A percentile compares a stretch with the other conserved stretches of the same genome.
These are phyloP conservation scores for Hirtodrosophila trivittata DNA, from an alignment of 2,888 invertebrate genomes.

Conservation along the genomic window DNA sequence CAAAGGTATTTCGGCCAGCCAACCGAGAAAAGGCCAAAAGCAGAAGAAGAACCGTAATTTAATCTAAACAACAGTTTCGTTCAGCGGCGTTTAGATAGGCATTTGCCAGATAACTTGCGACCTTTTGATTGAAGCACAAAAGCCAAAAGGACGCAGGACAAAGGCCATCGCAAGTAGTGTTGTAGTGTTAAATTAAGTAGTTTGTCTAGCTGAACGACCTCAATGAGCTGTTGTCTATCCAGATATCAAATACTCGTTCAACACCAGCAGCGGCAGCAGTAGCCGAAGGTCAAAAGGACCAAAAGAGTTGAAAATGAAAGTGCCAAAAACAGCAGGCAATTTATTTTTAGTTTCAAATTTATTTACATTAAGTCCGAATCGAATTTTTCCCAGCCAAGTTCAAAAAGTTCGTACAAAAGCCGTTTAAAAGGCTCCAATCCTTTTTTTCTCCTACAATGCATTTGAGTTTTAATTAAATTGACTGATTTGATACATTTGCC, in stretches of 20 bases:
- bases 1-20: conserved; percentile 34
- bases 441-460: conserved; percentile 1
- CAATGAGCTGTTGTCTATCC: conserved; percentile 27
- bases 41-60: conserved; percentile 61
- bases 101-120: conserved; percentile 69
- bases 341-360: conserved; percentile 14
- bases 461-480: conserved; percentile 63
- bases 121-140: conserved; percentile 58
- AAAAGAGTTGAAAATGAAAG: conserved; percentile 20
- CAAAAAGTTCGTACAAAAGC: background rate
- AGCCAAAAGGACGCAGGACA: conserved; percentile 9
- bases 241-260: conserved; percentile 1
- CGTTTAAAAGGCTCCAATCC: conserved; percentile 6
- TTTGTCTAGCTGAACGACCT: conserved; percentile 52
- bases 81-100: conserved; percentile 61
- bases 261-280: background rate
- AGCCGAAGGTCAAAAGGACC: conserved; percentile 6
- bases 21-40: conserved; percentile 51
- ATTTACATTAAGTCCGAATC: conserved; percentile 7
- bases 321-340: conserved; percentile 37
- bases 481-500: conserved; percentile 51
- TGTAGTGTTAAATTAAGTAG: conserved; percentile 47
- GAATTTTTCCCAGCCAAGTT: conserved; percentile 3
- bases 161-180: conserved; percentile 25
- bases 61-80: conserved; percentile 72